Conservation (phyloP, 2,888 invertebrate genomes). For the Dascillus cervinus region DNA sequence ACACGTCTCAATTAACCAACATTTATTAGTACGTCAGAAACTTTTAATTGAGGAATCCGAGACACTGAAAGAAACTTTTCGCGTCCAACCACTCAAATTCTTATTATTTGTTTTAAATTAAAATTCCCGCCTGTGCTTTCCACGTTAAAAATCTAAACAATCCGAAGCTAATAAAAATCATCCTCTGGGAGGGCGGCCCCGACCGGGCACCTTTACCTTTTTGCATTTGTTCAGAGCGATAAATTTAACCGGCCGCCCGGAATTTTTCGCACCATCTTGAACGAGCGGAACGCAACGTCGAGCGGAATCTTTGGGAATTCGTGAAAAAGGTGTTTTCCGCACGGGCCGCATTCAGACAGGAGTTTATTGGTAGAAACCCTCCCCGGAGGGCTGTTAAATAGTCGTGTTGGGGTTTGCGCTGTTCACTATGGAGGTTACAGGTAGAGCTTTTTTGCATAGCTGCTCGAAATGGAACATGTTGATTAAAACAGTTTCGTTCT, state of each 20-base stretch:
- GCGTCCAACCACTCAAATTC: too few species aligned
- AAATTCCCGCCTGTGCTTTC: too few species aligned
- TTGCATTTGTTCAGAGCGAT: too few species aligned
- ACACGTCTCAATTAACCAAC: slow-evolving; percentile 25
- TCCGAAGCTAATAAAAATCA: too few species aligned
- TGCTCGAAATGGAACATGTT: slow-evolving; percentile 7
- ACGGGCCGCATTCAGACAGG: slow-evolving; percentile 4
- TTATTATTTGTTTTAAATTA: too few species aligned
- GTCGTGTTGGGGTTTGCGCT: slow-evolving; percentile 15
- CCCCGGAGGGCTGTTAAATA: slow-evolving; percentile 14
- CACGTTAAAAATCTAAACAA: too few species aligned
- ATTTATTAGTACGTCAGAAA: slow-evolving; percentile 24
- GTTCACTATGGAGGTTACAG: slow-evolving; percentile 11
- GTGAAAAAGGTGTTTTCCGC: slow-evolving; percentile 9
- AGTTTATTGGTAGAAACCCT: slow-evolving; percentile 12
- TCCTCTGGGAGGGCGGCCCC: too few species aligned
- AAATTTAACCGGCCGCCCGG: slow-evolving; percentile 17
- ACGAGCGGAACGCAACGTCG: slow-evolving; percentile 8
- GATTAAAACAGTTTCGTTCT: slow-evolving; percentile 9
- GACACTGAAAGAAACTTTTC: too few species aligned
- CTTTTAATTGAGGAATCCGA: slow-evolving; percentile 24
- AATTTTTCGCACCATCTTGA: slow-evolving; percentile 9
- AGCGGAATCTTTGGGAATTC: neutral
- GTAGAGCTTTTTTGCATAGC: slow-evolving; percentile 9
- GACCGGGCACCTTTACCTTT: too few species aligned